These are phyloP conservation scores for Trichomalopsis sarcophagae DNA, from an alignment of 1,140 invertebrate genomes.

Conservation along the genomic window DNA sequence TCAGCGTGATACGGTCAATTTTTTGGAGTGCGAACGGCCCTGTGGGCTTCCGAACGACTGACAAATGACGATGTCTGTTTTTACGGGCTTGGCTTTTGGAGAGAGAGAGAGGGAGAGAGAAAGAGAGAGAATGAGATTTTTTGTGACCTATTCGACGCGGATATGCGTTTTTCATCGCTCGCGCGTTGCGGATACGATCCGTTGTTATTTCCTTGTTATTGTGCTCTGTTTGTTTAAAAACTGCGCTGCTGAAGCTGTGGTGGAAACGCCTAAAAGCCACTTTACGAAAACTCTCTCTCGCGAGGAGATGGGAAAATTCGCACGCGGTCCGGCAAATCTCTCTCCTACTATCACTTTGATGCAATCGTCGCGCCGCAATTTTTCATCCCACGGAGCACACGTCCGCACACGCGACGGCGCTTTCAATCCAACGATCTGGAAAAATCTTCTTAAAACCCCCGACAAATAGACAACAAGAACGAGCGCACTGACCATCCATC, in stretches of 20 bases:
- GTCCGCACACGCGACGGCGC: not conserved
- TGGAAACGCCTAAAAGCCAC: too few relatives aligned
- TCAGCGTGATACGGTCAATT: slow-evolving; percentile 28
- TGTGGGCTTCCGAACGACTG: not conserved
- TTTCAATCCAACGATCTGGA: slow-evolving; percentile 11
- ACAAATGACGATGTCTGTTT: slow-evolving; percentile 52
- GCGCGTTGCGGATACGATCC: not conserved
- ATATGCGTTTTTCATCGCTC: not conserved
- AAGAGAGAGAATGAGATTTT: not conserved
- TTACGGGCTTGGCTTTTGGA: slow-evolving; percentile 5
- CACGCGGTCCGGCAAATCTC: not conserved
- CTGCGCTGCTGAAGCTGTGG: not conserved
- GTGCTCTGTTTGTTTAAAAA: not conserved
- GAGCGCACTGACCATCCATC: not conserved
- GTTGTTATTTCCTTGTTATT: not conserved
- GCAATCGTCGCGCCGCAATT: slow-evolving; percentile 6
- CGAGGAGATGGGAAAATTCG: not conserved
- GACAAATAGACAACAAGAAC: not conserved
- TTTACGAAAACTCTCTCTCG: not conserved
- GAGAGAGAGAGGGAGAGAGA: not conserved
- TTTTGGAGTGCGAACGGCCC: slow-evolving; percentile 22
- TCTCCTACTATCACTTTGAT: not conserved
- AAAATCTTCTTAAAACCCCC: slow-evolving; percentile 31
- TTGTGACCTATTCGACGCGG: not conserved
- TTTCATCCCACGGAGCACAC: not conserved